phyloP scores from a whole-genome alignment of 2,797 vertebrate genomes.

The Myripristis murdjan region DNA sequence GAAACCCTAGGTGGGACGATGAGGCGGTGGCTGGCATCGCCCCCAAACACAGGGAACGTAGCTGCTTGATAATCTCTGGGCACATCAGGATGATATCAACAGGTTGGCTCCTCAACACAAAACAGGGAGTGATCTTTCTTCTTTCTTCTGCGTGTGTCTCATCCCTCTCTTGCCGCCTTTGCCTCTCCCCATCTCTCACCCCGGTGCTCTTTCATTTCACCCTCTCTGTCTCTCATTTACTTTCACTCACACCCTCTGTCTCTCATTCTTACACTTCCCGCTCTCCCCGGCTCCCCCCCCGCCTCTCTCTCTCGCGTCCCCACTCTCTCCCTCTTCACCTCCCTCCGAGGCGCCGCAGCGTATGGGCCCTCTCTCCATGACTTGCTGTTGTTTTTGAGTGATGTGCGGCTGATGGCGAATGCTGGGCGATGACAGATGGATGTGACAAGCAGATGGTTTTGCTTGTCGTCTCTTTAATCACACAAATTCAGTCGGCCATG shows the following conservation, averaged over 20 bases:
- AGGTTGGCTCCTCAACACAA: slow-evolving; percentile 33
- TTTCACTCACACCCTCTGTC: not conserved
- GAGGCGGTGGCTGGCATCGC: slow-evolving; percentile 21
- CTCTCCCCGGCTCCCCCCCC: not conserved
- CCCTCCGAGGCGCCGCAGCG: not conserved
- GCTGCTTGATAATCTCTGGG: slow-evolving; percentile 23
- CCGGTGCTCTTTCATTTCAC: slow-evolving; percentile 32
- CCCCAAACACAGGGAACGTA: slow-evolving; percentile 20
- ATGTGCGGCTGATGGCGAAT: slow-evolving; percentile 87
- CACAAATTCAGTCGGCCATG: slow-evolving; percentile 86
- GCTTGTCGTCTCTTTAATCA: slow-evolving; percentile 92
- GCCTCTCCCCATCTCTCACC: slow-evolving; percentile 31
- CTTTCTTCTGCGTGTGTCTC: slow-evolving; percentile 42
- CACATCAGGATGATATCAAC: slow-evolving; percentile 44
- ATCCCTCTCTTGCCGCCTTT: slow-evolving; percentile 21
- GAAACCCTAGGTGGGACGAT: slow-evolving; percentile 22
- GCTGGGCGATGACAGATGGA: slow-evolving; percentile 88
- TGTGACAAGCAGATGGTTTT: slow-evolving; percentile 92
- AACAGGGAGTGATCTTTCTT: slow-evolving; percentile 2
- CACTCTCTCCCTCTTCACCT: not conserved
- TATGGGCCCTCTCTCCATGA: slow-evolving; percentile 33
- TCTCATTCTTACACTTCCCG: not conserved
- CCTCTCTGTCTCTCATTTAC: not conserved
- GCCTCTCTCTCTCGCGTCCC: not conserved
- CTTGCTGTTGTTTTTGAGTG: slow-evolving; percentile 84